Base-by-base conservation (phyloP, 1,140 invertebrate species). In the Parapsyche elsis region DNA sequence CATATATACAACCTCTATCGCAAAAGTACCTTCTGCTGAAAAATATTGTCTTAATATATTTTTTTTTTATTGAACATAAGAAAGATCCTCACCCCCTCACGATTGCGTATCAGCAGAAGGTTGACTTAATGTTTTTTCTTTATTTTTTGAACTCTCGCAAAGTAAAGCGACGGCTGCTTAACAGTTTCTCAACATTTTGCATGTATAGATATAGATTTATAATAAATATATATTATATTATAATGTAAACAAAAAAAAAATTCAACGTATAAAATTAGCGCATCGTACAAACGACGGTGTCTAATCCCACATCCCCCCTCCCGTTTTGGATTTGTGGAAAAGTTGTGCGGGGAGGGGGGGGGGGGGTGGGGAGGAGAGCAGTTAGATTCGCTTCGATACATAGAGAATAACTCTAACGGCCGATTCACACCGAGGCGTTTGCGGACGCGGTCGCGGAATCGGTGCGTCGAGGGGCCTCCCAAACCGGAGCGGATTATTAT, bases 1-100 rank as follows among this genome's bases (percentile, higher is more conserved):
- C 64, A 67, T 67, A 67, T 67, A 67, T 67, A 67, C 64, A 67
- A 67, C 64, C 64, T 67, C 64, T 67, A 67, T 67, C 64, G 64
- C 64, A 23, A 67, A 67, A 67, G 64, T 67, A 67, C 64, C 64
- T 67, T 67, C 64, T 67, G 64, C 64, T 67, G 64, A 67, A 67
- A 26, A 67, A 67, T 67, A 67, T 67, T 67, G 64, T 67, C 64
- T 67, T 67, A 24, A 67, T 67, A 12, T 14, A 67, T 26, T 26
- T 67, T 16, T 61, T 21, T 61, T 21, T 21, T 61, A 10, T 59
- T 21, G 5, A 61, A 67, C 64, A 26, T 67, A 67, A 61, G 16
- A 53, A 53, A 53, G 21, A 67, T 67, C 24, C 24, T 67, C 23
- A 26, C 23, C 64, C 64, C 21, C 30, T 38, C 64, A 0, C 64